Base-by-base conservation (phyloP, 2,888 invertebrate genomes). In the Sminthurides aquaticus region DNA sequence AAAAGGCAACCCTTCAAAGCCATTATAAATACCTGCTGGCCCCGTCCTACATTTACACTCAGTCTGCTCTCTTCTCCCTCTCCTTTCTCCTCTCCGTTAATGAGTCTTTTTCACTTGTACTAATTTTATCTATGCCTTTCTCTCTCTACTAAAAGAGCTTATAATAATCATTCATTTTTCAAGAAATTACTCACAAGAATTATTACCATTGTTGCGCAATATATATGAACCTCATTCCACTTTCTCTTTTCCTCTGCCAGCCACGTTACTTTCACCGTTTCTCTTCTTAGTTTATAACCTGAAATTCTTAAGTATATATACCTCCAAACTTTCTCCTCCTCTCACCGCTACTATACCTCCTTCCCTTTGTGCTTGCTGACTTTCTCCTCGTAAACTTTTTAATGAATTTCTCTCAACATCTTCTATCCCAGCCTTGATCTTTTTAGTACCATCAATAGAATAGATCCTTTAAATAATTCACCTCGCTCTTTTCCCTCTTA, bases 101-200 rank as follows among this genome's bases (percentile, higher is more conserved):
- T 34, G 43, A 34, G 43, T 34, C 43, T 34, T 34, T 34, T 34
- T 34, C 43, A 34, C 43, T 34, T 34, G 43, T 34, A 34, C 43
- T 11, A 34, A 34, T 34, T 34, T 34, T 34, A 34, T 34, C 43
- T 34, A 5, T 15, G 3, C 24, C 52, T 57, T 3, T 54, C 28
- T 28, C 27, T 2, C 27, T 57, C 57, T n/a, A 11, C 11, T 25
- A 15, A 5, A 34, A 5, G 22, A 24, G 57, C 57, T 25, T 26
- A 25, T 20, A 18, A 57, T 25, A 34, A 26, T 49, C 57, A 24
- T 57, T 63, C 55, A 26, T 29, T 22, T 52, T 62, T 15, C 22
- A 18, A 11, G 11, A 34, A 34, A 34, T 34, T 34, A 34, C 43
- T 34, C 15, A 34, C 43, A 34, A 15, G 43, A 34, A 15, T 34